A percentile compares a stretch with the other conserved stretches of the same genome.
Conservation (phyloP, 2,797 vertebrate species). For the Psittacula derbiana region DNA sequence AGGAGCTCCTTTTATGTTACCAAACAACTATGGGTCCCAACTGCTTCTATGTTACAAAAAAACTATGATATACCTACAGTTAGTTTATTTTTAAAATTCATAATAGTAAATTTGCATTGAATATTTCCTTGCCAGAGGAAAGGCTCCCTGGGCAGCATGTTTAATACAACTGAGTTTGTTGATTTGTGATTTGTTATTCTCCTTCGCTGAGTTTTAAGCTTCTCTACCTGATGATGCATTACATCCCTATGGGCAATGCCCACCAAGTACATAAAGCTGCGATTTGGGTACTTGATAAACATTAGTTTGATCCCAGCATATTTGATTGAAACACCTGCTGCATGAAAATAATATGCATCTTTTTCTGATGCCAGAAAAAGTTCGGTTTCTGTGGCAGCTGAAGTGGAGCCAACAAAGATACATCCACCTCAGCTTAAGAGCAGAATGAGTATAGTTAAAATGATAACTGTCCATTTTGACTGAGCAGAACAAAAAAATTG, state of each 20-base stretch:
- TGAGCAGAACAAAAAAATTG: background rate
- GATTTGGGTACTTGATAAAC: slow-evolving; percentile 1
- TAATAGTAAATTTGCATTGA: background rate
- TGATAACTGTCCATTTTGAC: background rate
- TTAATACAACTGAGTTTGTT: background rate
- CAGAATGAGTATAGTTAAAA: background rate
- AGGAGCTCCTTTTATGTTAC: background rate
- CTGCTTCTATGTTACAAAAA: background rate
- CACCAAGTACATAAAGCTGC: background rate
- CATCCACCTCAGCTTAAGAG: background rate
- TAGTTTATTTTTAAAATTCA: background rate
- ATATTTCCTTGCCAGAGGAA: background rate
- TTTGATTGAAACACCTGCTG: slow-evolving; percentile 14
- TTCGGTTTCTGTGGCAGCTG: background rate
- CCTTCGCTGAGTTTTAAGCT: background rate
- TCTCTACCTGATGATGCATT: slow-evolving; percentile 1
- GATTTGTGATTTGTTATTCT: slow-evolving; percentile 3
- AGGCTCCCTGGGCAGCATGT: background rate
- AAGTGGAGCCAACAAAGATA: background rate
- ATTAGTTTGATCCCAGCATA: background rate
- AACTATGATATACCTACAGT: background rate
- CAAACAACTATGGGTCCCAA: background rate
- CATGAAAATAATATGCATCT: background rate
- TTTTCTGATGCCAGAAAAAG: background rate
- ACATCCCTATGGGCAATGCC: background rate